Evolutionary conservation across 1,140 invertebrate species (phyloP), one percentile per base, ranked within the genome.

Genomic region (Stegodyphus mimosarum): DNA sequence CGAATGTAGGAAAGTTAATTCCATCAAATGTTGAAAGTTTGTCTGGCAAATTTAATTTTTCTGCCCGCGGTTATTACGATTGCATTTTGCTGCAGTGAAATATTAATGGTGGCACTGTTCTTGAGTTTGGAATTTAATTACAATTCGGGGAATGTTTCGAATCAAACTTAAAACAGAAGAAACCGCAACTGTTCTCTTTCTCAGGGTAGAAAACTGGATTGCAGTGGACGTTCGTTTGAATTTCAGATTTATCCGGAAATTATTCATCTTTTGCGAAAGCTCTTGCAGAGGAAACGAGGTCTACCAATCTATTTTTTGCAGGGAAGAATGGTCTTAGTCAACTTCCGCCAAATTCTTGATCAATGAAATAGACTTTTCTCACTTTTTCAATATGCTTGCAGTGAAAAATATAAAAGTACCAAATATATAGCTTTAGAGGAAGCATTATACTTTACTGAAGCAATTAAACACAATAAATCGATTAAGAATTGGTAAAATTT

Each of bases 211-310:
- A 51, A 72, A 33, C 33, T 33, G 33, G 33, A 33, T 33, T 33
- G 33, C 33, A 33, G 33, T 51, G 70, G n/a, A 51, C 18, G 52
- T 55, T 74, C 52, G 72, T 74, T 74, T 74, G 72, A 74, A 74
- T 55, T 74, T 74, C 72, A 74, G 72, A 74, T 74, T 63, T 74
- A 51, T 73, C 17, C 3, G 53, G 48, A 74, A 73, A 55, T 74
- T 74, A 74, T 74, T 60, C 51, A 63, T 74, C 51, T 13, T 33
- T 33, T 33, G 33, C 33, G 33, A 33, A 33, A 33, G 33, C 33
- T 33, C 33, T 3, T 33, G 1, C 33, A 33, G 33, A 33, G 33
- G 33, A 33, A 33, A 33, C 33, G 33, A 33, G 3, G 33, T 33
- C 33, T 33, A 33, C 33, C 33, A 33, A 33, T 33, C 33, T 33